Evolutionary conservation across 2,797 vertebrate species (phyloP).

Genomic region (Poliocrania exsul): DNA sequence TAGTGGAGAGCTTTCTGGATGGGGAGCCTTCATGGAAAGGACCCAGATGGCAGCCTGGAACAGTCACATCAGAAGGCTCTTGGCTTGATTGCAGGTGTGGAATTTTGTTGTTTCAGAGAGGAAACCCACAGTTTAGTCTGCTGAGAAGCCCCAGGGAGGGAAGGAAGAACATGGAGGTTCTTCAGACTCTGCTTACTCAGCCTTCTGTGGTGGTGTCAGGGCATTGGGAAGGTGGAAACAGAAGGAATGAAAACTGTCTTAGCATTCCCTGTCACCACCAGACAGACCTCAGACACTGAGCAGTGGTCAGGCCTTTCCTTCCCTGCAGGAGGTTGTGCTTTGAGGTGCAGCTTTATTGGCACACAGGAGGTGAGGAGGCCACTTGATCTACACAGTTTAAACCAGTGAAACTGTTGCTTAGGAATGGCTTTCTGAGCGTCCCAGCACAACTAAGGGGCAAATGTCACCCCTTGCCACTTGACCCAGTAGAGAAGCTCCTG

Average conservation of each 20-base stretch:
- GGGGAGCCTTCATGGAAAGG: not conserved
- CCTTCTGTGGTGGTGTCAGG: constrained; percentile 7
- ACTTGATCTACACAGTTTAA: not conserved
- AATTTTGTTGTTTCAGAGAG: not conserved
- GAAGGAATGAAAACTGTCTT: not conserved
- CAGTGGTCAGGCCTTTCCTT: not conserved
- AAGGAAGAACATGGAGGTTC: not conserved
- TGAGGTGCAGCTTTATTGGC: not conserved
- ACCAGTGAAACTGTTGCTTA: not conserved
- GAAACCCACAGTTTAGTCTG: constrained; percentile 67
- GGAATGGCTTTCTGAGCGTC: not conserved
- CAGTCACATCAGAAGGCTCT: not conserved
- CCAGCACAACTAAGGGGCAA: not conserved
- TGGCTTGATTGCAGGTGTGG: constrained; percentile 22
- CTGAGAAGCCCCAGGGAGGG: constrained; percentile 2
- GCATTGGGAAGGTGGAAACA: not conserved
- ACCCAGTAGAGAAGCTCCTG: not conserved
- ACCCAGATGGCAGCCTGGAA: not conserved
- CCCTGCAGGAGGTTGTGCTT: not conserved
- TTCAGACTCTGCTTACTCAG: not conserved
- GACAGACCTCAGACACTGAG: not conserved
- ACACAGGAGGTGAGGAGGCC: not conserved
- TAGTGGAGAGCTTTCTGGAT: not conserved
- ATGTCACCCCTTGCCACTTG: not conserved
- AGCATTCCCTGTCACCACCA: not conserved